Conservation (phyloP, 2,888 invertebrate species). For the Baccha elongata region DNA sequence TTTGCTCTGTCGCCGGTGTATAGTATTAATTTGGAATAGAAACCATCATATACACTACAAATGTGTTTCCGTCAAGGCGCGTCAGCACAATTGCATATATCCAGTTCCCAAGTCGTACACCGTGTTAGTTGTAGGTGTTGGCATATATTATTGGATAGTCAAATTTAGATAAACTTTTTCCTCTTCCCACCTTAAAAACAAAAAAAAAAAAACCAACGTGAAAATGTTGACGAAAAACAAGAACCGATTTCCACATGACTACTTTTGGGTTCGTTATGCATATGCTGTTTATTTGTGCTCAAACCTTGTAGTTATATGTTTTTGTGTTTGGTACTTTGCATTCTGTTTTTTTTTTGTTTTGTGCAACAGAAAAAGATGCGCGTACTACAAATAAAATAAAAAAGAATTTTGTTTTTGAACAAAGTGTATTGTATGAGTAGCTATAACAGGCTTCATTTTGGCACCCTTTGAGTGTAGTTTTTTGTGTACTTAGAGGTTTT, state of each 20-base stretch:
- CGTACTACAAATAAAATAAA: background rate
- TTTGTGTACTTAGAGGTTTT: background rate
- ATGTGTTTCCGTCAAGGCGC: slow-evolving; percentile 16
- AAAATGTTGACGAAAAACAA: slow-evolving; percentile 43
- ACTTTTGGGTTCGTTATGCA: slow-evolving; percentile 56
- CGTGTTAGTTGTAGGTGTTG: background rate
- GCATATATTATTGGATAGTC: slow-evolving; percentile 8
- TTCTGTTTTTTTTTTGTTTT: slow-evolving; percentile 25
- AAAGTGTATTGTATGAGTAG: slow-evolving; percentile 30
- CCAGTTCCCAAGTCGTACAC: background rate
- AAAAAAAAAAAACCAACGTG: too few relatives aligned
- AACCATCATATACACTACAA: slow-evolving; percentile 20
- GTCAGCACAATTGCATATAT: slow-evolving; percentile 1
- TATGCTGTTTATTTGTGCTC: slow-evolving; percentile 56
- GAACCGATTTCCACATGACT: slow-evolving; percentile 62
- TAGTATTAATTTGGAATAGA: slow-evolving; percentile 28
- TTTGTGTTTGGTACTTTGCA: slow-evolving; percentile 22
- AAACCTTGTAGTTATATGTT: slow-evolving; percentile 27
- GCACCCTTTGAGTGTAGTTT: background rate
- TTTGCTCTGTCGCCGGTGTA: slow-evolving; percentile 11
- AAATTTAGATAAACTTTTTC: slow-evolving; percentile 33
- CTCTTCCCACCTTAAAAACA: background rate
- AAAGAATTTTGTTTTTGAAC: slow-evolving; percentile 15
- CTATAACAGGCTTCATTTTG: slow-evolving; percentile 48
- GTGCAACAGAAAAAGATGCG: background rate